These are phyloP conservation scores for Chamaetylas fuelleborni DNA, from an alignment of 2,113 vertebrate genomes.

Conservation along the genomic window DNA sequence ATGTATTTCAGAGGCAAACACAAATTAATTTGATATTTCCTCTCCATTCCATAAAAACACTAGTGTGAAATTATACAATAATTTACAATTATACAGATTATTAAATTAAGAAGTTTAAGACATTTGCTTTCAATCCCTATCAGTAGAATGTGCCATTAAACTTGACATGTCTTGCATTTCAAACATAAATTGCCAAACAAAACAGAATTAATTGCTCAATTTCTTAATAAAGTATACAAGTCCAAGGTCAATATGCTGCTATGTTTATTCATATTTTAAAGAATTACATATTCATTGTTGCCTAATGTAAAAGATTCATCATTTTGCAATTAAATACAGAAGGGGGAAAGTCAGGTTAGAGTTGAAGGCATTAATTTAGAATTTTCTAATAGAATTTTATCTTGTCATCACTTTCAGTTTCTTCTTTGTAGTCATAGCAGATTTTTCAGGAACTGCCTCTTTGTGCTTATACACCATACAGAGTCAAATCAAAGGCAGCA, in stretches of 20 bases:
- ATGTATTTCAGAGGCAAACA: background rate
- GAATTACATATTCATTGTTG: background rate
- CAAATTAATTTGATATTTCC: background rate
- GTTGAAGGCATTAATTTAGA: background rate
- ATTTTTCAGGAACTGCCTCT: background rate
- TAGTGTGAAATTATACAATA: background rate
- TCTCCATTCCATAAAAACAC: background rate
- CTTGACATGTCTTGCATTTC: background rate
- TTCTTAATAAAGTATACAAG: background rate
- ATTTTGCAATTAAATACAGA: background rate
- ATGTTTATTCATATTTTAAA: background rate
- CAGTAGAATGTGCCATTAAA: background rate
- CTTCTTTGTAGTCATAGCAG: background rate
- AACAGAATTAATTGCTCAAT: conserved; percentile 13
- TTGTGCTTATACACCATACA: background rate
- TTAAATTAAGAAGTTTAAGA: background rate
- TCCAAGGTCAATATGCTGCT: background rate
- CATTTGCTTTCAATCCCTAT: background rate
- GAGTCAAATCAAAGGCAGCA: background rate
- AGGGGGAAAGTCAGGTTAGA: background rate
- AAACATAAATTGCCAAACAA: background rate
- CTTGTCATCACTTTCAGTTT: background rate
- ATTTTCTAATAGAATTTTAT: background rate
- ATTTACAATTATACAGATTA: background rate
- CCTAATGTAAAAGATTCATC: background rate